A percentile compares a stretch with the other conserved stretches of the same genome.
Conservation (phyloP, 1,140 invertebrate species). For the Aporrectodea caliginosa region DNA sequence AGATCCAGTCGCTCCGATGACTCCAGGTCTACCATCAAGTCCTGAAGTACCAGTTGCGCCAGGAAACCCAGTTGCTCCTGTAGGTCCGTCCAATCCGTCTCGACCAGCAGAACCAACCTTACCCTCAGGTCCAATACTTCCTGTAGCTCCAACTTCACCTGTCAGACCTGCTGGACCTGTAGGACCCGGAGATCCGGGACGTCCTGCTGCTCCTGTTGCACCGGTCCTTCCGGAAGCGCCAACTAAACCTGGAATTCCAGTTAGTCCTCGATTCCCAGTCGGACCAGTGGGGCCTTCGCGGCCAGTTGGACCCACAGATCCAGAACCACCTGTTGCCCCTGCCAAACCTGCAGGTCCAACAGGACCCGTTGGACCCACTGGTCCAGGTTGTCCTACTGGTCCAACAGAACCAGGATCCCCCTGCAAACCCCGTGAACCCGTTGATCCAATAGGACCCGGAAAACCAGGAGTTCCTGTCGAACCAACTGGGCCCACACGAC, state of each 20-base stretch:
- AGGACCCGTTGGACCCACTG: not conserved
- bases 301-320: slow-evolving; percentile 29
- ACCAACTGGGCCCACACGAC: no score
- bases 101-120: not conserved
- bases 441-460: slow-evolving; percentile 17
- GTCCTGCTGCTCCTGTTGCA: slow-evolving; percentile 1
- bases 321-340: slow-evolving; percentile 27
- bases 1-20: slow-evolving; percentile 7
- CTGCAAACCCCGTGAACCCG: no score
- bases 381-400: not conserved
- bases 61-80: not conserved
- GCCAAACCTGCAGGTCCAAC: not conserved
- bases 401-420: slow-evolving; percentile 35
- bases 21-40: not conserved
- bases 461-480: slow-evolving; percentile 23
- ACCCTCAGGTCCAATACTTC: slow-evolving; percentile 4
- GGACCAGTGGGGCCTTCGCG: slow-evolving; percentile 11
- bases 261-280: slow-evolving; percentile 28
- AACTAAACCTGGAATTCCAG: slow-evolving; percentile 32
- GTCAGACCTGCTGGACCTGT: slow-evolving; percentile 1
- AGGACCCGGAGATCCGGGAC: slow-evolving; percentile 8
- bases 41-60: slow-evolving; percentile 9
- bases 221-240: slow-evolving; percentile 34
- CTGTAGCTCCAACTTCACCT: slow-evolving; percentile 15
- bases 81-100: not conserved